Percentiles rank a stretch among this genome's conserved stretches.
Evolutionary conservation across 2,113 vertebrate species (phyloP).

Genomic region (Talpa occidentalis): DNA sequence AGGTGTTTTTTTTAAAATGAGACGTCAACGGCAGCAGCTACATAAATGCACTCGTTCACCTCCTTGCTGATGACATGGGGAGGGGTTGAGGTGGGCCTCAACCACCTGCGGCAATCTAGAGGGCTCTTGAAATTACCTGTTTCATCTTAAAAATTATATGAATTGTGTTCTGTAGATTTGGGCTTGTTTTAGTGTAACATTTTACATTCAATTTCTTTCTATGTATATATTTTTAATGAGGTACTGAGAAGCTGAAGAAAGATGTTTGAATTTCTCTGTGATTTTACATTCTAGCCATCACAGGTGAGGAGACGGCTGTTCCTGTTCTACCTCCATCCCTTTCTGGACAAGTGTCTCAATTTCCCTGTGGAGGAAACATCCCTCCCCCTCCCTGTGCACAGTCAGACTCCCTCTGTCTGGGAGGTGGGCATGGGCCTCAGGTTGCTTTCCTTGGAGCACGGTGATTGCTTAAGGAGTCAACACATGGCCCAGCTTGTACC

Average conservation of each 20-base stretch:
- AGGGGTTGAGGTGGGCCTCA: neutral
- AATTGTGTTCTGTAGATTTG: constrained; percentile 1
- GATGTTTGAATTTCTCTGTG: neutral
- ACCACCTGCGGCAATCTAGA: neutral
- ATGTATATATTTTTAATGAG: too few relatives aligned
- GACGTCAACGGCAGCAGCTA: too few relatives aligned
- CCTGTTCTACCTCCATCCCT: neutral
- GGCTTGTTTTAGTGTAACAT: neutral
- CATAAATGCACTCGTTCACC: too few relatives aligned
- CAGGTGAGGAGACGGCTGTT: neutral
- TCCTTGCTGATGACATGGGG: neutral
- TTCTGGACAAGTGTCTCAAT: neutral
- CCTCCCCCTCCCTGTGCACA: too few relatives aligned
- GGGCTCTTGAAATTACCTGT: constrained; percentile 25
- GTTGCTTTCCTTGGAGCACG: neutral
- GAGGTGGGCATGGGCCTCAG: neutral
- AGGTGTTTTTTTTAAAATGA: neutral
- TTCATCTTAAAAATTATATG: constrained; percentile 66
- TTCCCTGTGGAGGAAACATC: neutral
- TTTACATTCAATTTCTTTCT: too few relatives aligned
- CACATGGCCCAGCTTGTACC: neutral
- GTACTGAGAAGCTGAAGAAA: neutral
- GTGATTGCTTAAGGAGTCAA: neutral
- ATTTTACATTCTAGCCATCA: neutral
- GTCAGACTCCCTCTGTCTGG: neutral